Evolutionary conservation across 23 tunicate genomes (phyloP).

Genomic region (Ascidia mentula): DNA sequence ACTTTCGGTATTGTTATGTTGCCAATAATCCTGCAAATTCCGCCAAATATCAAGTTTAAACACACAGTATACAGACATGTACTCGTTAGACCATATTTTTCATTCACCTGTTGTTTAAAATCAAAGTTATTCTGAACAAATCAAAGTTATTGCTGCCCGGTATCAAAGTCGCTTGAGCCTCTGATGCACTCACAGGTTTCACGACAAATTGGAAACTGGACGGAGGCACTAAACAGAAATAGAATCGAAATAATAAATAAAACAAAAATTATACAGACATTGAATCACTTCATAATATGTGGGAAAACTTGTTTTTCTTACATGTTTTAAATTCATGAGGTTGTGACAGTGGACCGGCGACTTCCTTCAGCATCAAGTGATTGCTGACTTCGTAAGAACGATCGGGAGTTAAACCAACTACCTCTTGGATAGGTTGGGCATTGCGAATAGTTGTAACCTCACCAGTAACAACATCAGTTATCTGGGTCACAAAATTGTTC

Average conservation of each 20-base stretch:
- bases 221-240: background rate
- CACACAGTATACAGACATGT: no score
- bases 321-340: background rate
- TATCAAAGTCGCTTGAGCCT: background rate
- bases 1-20: background rate
- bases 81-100: no score
- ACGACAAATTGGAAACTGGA: background rate
- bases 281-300: background rate
- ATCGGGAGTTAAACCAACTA: background rate
- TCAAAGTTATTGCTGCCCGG: background rate
- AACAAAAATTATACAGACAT: background rate
- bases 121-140: no score
- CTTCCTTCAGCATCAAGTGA: background rate
- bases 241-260: no score
- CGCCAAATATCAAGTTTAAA: background rate
- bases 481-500: background rate
- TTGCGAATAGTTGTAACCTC: background rate
- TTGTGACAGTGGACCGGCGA: background rate
- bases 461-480: background rate
- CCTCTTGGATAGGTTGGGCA: slow-evolving; percentile 1
- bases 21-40: background rate
- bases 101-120: background rate
- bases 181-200: background rate
- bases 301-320: no score
- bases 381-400: slow-evolving; percentile 1